Evolutionary conservation across 1,140 invertebrate species (phyloP), one percentile per base, ranked within the genome.

Genomic region (Leptinotarsa lineolata): DNA sequence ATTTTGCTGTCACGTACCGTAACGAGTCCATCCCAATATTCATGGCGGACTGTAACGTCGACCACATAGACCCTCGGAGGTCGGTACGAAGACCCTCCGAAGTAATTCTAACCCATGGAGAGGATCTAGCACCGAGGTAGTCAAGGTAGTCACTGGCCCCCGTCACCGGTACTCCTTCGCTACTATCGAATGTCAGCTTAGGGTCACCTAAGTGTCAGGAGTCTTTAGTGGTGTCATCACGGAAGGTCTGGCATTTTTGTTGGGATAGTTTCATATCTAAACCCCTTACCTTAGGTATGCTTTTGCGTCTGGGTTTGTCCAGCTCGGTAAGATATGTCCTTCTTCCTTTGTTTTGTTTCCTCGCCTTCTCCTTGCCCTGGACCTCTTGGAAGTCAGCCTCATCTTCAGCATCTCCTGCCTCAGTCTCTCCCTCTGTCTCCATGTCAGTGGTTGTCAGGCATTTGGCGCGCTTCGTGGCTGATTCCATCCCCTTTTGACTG

Each of bases 231-330:
- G 64, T 65, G 2, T 20, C 48, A n/a, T 76, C 74, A 13, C 68
- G 73, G 66, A 81, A 80, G 58, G 66, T 68, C 12, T 66, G 46
- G 72, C 82, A 78, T 69, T 83, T 83, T 61, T 21, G n/a, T 61
- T 46, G 12, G 68, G 74, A n/a, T 74, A 58, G 6, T 20, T 68
- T 45, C 75, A 76, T 73, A 66, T 78, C 76, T 54, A 77, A 24
- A n/a, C n/a, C n/a, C n/a, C n/a, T 22, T 65, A 30, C 3, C 60
- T 21, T 20, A 81, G 71, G 60, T 72, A 77, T 13, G 39, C 18
- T 18, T 69, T 45, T 20, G 68, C 86, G 61, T 86, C 85, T 0
- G 85, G 84, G 66, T 83, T 86, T 0, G 83, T 84, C 13, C 85
- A 68, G 1, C 74, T 75, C 0, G 80, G 77, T 8, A 83, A 54